phyloP scores from a whole-genome alignment of 2,797 vertebrate genomes.

The Mus spretus region DNA sequence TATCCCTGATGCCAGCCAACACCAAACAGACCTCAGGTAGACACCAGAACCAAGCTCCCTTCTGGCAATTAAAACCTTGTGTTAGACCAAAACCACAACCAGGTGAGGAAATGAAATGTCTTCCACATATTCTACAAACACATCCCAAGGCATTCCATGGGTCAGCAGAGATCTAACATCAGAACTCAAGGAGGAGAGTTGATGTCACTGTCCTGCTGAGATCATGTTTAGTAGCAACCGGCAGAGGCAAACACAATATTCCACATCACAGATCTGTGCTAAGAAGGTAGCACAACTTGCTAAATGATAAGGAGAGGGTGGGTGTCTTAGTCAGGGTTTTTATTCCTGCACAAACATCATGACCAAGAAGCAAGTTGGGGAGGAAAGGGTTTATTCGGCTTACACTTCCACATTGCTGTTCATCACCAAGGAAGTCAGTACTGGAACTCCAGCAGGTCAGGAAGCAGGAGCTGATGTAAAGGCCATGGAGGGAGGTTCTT shows the following conservation, averaged over 20 bases:
- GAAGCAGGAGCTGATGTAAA: too few relatives aligned
- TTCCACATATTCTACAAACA: not conserved
- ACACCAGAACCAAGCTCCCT: not conserved
- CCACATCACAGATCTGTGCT: not conserved
- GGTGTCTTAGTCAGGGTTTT: too few relatives aligned
- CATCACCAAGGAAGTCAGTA: too few relatives aligned
- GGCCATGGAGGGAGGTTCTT: too few relatives aligned
- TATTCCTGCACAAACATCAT: too few relatives aligned
- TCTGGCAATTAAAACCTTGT: not conserved
- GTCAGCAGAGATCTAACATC: not conserved
- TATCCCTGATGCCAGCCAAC: not conserved
- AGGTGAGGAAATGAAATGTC: not conserved
- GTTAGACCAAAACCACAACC: not conserved
- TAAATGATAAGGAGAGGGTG: not conserved
- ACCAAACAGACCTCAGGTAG: not conserved
- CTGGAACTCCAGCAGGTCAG: too few relatives aligned
- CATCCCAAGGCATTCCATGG: not conserved
- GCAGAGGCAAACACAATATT: not conserved
- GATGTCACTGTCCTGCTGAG: not conserved
- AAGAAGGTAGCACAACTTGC: not conserved
- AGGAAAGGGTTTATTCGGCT: too few relatives aligned
- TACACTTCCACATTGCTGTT: too few relatives aligned
- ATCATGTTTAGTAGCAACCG: not conserved
- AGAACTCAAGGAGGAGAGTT: not conserved
- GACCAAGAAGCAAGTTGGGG: too few relatives aligned